phyloP scores from a whole-genome alignment of 2,888 invertebrate species.

The Nebria brevicollis region DNA sequence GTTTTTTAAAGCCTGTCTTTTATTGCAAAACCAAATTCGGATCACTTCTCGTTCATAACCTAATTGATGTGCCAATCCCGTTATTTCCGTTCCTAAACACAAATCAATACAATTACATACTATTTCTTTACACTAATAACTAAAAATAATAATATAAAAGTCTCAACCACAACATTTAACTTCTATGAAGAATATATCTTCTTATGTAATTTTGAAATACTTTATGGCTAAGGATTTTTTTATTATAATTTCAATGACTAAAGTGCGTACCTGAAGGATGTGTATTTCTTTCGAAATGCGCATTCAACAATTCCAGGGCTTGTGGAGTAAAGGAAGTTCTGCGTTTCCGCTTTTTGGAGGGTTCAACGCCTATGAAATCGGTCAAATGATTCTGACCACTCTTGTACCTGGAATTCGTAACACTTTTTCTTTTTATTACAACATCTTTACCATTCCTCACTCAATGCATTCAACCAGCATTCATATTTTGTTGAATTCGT shows the following conservation, averaged over 20 bases:
- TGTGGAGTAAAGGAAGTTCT: constrained; percentile 97
- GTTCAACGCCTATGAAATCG: constrained; percentile 95
- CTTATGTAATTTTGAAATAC: no score
- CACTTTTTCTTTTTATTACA: constrained; percentile 56
- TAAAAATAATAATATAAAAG: no score
- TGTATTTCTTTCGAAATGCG: constrained; percentile 95
- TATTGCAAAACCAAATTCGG: constrained; percentile 99
- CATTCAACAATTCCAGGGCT: constrained; percentile 92
- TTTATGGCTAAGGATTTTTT: no score
- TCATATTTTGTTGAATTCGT: constrained; percentile 17
- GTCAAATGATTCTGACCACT: constrained; percentile 93
- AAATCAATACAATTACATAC: constrained; percentile 5
- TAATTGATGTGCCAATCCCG: constrained; percentile 91
- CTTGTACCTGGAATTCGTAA: constrained; percentile 78
- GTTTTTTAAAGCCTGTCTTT: constrained; percentile 96
- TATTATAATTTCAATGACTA: no score
- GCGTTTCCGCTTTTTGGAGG: constrained; percentile 95
- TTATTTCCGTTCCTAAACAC: constrained; percentile 90
- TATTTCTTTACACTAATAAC: no score
- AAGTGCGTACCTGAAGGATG: constrained; percentile 88
- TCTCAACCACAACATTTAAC: no score
- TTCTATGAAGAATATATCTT: no score
- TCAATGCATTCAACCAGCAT: neutral
- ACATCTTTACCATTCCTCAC: constrained; percentile 14
- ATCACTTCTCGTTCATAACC: constrained; percentile 98